Percentiles rank a stretch among this genome's conserved stretches.
Conservation (phyloP, 2,888 invertebrate species). For the Dilophus febrilis region DNA sequence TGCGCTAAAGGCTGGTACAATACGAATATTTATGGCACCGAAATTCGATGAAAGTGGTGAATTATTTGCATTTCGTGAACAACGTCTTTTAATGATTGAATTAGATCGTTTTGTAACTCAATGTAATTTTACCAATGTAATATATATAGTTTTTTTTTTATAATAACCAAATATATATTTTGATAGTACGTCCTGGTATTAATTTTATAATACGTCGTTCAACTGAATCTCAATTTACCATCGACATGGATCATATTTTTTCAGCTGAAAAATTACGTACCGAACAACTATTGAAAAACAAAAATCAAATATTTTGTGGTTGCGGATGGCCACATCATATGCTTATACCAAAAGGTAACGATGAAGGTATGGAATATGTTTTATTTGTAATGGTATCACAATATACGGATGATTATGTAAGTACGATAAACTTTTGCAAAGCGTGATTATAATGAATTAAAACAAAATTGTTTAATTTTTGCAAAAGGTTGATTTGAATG, state of each 20-base stretch:
- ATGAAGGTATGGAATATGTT: conserved; percentile 19
- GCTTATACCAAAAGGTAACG: conserved; percentile 22
- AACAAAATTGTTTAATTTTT: too few relatives aligned
- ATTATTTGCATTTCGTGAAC: conserved; percentile 33
- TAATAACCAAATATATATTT: not conserved
- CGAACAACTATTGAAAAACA: not conserved
- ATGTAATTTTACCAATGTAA: conserved; percentile 1
- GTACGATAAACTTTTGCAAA: not conserved
- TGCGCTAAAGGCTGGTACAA: conserved; percentile 30
- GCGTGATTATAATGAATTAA: too few relatives aligned
- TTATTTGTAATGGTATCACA: conserved; percentile 23
- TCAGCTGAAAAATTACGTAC: conserved; percentile 32
- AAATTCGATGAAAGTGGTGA: conserved; percentile 39
- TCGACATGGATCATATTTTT: conserved; percentile 59
- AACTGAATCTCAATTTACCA: conserved; percentile 51
- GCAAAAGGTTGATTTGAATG: too few relatives aligned
- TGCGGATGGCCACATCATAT: conserved; percentile 28
- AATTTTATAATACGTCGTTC: conserved; percentile 44
- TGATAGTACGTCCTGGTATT: conserved; percentile 41
- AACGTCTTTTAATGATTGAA: conserved; percentile 22
- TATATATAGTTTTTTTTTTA: not conserved
- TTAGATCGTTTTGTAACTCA: conserved; percentile 15
- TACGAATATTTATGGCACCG: conserved; percentile 42
- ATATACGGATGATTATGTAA: not conserved
- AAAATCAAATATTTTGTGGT: conserved; percentile 17